A percentile compares a stretch with the other conserved stretches of the same genome.
Evolutionary conservation across 2,797 vertebrate genomes (phyloP).

Genomic region (Rhincodon typus): DNA sequence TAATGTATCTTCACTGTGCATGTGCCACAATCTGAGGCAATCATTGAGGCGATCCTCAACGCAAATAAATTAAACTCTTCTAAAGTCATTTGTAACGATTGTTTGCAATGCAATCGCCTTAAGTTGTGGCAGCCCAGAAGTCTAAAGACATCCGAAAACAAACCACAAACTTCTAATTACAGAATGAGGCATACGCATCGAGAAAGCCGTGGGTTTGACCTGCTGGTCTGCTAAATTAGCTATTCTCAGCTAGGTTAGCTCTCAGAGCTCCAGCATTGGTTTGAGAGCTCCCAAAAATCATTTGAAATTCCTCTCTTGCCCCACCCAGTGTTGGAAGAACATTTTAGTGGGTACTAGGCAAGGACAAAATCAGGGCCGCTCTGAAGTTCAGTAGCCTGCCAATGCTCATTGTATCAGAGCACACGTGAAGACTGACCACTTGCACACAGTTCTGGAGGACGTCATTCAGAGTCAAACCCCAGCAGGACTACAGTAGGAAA

Average conservation of each 20-base stretch:
- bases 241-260: background rate
- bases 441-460: background rate
- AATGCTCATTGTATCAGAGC: background rate
- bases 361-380: background rate
- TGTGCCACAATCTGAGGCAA: background rate
- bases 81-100: background rate
- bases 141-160: background rate
- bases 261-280: background rate
- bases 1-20: background rate
- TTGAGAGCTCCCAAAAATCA: background rate
- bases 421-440: background rate
- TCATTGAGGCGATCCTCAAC: background rate
- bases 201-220: background rate
- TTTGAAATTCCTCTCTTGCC: background rate
- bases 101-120: background rate
- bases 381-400: too few relatives aligned
- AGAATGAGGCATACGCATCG: background rate
- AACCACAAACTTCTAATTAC: background rate
- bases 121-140: background rate
- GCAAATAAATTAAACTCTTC: background rate
- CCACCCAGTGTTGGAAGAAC: background rate
- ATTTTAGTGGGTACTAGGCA: background rate
- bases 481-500: background rate
- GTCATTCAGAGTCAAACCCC: background rate
- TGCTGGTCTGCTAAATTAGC: background rate